These are phyloP conservation scores for Neodiprion pinetum DNA, from an alignment of 1,140 invertebrate species.

Conservation along the genomic window DNA sequence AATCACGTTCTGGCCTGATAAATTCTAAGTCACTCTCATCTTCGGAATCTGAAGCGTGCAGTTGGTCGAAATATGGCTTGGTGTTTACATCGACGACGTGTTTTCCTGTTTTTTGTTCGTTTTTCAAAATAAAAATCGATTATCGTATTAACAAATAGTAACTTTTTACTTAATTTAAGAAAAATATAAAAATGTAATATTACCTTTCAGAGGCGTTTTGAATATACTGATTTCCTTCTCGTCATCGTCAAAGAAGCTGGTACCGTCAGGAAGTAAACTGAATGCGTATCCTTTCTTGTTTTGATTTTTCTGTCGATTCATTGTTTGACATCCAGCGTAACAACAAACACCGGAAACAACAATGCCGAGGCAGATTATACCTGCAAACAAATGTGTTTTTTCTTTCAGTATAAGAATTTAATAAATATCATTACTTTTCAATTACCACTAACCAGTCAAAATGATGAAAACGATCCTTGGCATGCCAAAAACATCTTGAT, in stretches of 20 bases:
- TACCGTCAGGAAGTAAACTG: slow-evolving; percentile 54
- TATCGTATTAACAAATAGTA: not conserved
- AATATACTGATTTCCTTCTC: slow-evolving; percentile 71
- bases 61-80: slow-evolving; percentile 62
- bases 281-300: slow-evolving; percentile 54
- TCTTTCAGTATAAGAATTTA: slow-evolving; percentile 49
- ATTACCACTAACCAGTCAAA: slow-evolving; percentile 67
- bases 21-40: slow-evolving; percentile 61
- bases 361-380: slow-evolving; percentile 42
- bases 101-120: slow-evolving; percentile 34
- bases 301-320: slow-evolving; percentile 49
- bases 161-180: slow-evolving; percentile 1
- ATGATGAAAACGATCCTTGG: slow-evolving; percentile 77
- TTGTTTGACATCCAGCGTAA: slow-evolving; percentile 51
- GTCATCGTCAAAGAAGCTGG: slow-evolving; percentile 64
- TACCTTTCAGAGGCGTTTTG: slow-evolving; percentile 64
- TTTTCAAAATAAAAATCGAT: slow-evolving; percentile 18
- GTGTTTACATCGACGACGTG: slow-evolving; percentile 30
- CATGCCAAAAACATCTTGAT: slow-evolving; percentile 75
- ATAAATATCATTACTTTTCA: slow-evolving; percentile 35
- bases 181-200: slow-evolving; percentile 26
- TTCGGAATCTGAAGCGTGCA: slow-evolving; percentile 44
- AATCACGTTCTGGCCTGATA: slow-evolving; percentile 50
- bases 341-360: slow-evolving; percentile 44
- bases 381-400: slow-evolving; percentile 48